Base-by-base conservation (phyloP, 1,140 invertebrate genomes). In the Caenorhabditis briggsae region DNA sequence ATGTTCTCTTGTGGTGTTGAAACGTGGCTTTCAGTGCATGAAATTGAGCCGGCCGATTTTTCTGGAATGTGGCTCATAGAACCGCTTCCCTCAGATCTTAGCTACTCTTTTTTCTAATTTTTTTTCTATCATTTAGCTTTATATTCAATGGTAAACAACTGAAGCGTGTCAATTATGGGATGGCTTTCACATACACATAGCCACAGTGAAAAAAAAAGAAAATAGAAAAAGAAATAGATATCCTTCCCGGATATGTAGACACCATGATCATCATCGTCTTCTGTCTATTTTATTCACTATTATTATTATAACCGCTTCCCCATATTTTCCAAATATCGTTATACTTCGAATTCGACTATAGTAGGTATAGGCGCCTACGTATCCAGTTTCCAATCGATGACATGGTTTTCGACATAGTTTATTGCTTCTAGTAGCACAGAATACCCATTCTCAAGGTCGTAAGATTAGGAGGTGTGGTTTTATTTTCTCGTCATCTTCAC, bases 111-210 rank as follows among this genome's bases (percentile, higher is more conserved):
- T 70, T 70, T 46, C 65, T 70, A 2, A 25, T 48, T 48, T 70
- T 18, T 70, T 53, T 70, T 70, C 23, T 33, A 14, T 23, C 43
- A 70, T 46, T 70, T 3, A 33, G 33, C 33, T 33, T 33, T 33
- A 33, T 70, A 48, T 70, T 70, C 65, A 70, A 70, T 70, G 43
- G 65, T 70, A 70, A 70, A 48, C 65, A 70, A 70, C 41, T 70
- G 65, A 70, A 70, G 65, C 65, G 65, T 46, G 65, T 70, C 65
- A 70, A 70, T 70, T 70, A 70, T 70, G 65, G 65, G 65, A 70
- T 46, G 65, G 65, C 65, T 70, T 70, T 70, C 65, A 43, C 43
- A 64, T 64, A 64, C 59, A 70, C 65, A 70, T 41, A 70, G 46
- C 43, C n/a, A 48, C 43, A 70, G 41, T 70, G 9, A 46, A 70